These are phyloP conservation scores for Perccottus glenii DNA, from an alignment of 2,113 vertebrate species.

Conservation along the genomic window DNA sequence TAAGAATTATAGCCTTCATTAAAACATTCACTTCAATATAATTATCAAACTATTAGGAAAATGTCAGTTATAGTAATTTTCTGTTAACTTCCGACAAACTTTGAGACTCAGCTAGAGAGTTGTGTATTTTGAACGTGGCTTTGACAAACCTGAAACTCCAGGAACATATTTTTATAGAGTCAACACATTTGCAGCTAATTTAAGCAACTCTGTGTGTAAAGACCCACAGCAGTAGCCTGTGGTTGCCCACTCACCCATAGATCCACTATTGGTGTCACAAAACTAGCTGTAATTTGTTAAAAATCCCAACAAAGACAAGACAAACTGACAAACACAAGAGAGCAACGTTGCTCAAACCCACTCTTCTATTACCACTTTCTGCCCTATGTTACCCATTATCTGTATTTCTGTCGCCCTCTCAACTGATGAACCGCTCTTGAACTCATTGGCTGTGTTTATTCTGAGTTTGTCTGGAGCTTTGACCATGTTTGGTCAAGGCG, in stretches of 20 bases:
- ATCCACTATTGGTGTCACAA: constrained; percentile 7
- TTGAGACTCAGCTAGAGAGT: constrained; percentile 3
- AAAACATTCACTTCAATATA: background rate
- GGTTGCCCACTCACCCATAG: background rate
- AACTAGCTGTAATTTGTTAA: constrained; percentile 2
- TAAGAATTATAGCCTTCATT: constrained; percentile 65
- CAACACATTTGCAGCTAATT: constrained; percentile 54
- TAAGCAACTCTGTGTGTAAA: constrained; percentile 44
- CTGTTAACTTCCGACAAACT: background rate
- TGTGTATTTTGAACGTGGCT: constrained; percentile 15
- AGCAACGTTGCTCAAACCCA: background rate
- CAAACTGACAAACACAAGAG: background rate
- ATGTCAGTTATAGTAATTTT: background rate
- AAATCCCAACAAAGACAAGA: constrained; percentile 3
- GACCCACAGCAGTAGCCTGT: constrained; percentile 9
- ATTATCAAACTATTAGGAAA: background rate
- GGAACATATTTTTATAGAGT: constrained; percentile 44
- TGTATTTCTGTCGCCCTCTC: constrained; percentile 40
- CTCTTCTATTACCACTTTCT: constrained; percentile 24
- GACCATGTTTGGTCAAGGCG: constrained; percentile 82
- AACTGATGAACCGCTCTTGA: constrained; percentile 37
- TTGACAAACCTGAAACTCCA: constrained; percentile 24
- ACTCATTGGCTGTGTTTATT: constrained; percentile 70
- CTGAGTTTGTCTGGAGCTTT: constrained; percentile 71
- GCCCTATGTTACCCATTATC: constrained; percentile 34